Evolutionary conservation across 2,888 invertebrate genomes (phyloP).

Genomic region (Ichneumon xanthorius): DNA sequence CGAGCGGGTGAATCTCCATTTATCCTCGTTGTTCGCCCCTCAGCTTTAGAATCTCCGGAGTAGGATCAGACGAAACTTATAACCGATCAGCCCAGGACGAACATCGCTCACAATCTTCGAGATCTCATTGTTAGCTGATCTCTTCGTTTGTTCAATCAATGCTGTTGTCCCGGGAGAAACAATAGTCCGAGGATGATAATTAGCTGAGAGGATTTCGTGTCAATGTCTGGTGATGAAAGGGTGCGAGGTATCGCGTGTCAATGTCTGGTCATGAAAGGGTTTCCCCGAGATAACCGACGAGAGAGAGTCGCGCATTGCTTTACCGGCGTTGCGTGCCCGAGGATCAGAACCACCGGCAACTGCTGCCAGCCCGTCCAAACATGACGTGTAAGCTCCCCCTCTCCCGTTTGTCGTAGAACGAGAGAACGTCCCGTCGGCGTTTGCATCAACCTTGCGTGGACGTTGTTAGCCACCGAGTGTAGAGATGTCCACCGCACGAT

Average conservation of each 20-base stretch:
- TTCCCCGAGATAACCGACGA: slow-evolving; percentile 11
- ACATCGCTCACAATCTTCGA: background rate
- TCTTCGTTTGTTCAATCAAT: background rate
- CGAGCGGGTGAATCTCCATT: slow-evolving; percentile 43
- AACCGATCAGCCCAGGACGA: background rate
- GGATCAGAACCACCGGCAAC: background rate
- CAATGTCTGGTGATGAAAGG: slow-evolving; percentile 20
- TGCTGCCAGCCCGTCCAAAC: slow-evolving; percentile 14
- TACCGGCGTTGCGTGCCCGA: slow-evolving; percentile 3
- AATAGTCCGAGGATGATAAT: slow-evolving; percentile 6
- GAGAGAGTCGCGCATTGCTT: slow-evolving; percentile 17
- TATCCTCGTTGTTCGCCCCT: background rate
- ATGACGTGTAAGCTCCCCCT: slow-evolving; percentile 14
- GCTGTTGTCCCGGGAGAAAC: background rate
- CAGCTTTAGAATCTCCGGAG: background rate
- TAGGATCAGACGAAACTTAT: background rate
- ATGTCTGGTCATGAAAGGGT: slow-evolving; percentile 33
- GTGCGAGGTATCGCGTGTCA: background rate
- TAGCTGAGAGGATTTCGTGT: background rate
- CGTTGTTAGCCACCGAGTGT: slow-evolving; percentile 61
- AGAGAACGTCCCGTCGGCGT: slow-evolving; percentile 33
- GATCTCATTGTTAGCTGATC: background rate
- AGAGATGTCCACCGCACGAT: slow-evolving; percentile 74
- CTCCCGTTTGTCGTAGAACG: slow-evolving; percentile 46
- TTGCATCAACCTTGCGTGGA: slow-evolving; percentile 17